Base-by-base conservation (phyloP, 2,797 vertebrate species). In the Potorous gilbertii region DNA sequence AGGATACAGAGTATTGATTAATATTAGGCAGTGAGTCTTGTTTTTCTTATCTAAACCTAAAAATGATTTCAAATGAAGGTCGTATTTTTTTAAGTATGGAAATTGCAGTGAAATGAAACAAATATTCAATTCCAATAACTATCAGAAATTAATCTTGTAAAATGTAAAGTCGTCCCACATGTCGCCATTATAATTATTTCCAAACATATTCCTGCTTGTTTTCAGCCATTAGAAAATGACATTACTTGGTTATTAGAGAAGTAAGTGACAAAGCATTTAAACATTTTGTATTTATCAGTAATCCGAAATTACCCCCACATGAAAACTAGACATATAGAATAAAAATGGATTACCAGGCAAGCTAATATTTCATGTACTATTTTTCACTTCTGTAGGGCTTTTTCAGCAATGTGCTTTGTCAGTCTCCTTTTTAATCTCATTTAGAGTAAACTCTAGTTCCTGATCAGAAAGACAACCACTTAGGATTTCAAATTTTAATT, bases 21-120 rank as follows among this genome's bases (percentile, higher is more conserved):
- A 55, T 95, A 90, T 90, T 40, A 50, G 31, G 52, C 10, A 93
- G 4, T 81, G 9, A 1, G 10, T 11, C 14, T 94, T 94, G 56
- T 95, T 95, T 94, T 90, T 21, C 8, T 93, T 90, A 24, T 93
- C 96, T 91, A 96, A 92, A 92, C 90, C 18, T 96, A 59, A 91
- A 95, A 56, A 13, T 74, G 52, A 95, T 95, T 94, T 54, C 54
- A 94, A 96, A 62, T 92, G 40, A 96, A 62, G 90, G 94, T 96
- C 95, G 3, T 0, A 54, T 96, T 89, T 95, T 4, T 56, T 93
- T 66, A 18, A n/a, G 0, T 90, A 31, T 94, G 24, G 27, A 94
- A 93, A 96, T 93, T 95, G 59, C 54, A 55, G 31, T 59, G 5
- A 91, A 93, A 96, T 57, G 16, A 94, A 96, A 59, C 52, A 92